Base-by-base conservation (phyloP, 2,888 invertebrate species). In the Clostera curtula region DNA sequence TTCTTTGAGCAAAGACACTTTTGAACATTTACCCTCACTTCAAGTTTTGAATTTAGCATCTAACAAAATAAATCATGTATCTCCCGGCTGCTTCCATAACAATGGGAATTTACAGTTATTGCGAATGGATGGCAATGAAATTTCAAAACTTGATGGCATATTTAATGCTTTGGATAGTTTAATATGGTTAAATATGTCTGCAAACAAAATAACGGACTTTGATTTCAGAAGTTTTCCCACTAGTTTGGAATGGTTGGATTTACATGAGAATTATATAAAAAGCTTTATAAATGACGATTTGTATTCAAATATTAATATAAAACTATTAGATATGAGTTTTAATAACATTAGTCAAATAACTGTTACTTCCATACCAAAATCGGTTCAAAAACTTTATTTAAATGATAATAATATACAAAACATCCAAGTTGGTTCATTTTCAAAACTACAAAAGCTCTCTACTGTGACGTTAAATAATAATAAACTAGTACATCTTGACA, bases 1-100 rank as follows among this genome's bases (percentile, higher is more conserved):
- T 51, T 89, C 89, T 74, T 88, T 91, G 61, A 90, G 89, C 43
- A 88, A 88, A 58, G 91, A 90, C 55, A 89, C 90, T 60, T 92
- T 93, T 63, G 86, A 89, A 46, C 86, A 89, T 49, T 77, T 93
- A 46, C 89, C 89, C n/a, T 87, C 89, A 30, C 80, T 95, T 43
- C 90, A 91, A 67, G 90, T 91, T 36, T 83, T 95, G 40, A 93
- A 94, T 83, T 84, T 94, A 41, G 92, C 93, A 13, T 90, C 91
- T 39, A 95, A 95, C 73, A 87, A 87, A 68, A 90, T 93, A 49
- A 87, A 88, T 56, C 86, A 86, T 60, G 88, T 93, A 31, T 89
- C 92, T 43, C 87, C 89, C 36, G 89, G 89, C 40, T 91, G 92
- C 48, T 92, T 93, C 69, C 87, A 89, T 29, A 87, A 88, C 56